A percentile compares a stretch with the other conserved stretches of the same genome.
Conservation (phyloP, 2,113 vertebrate genomes). For the Cettia cetti region DNA sequence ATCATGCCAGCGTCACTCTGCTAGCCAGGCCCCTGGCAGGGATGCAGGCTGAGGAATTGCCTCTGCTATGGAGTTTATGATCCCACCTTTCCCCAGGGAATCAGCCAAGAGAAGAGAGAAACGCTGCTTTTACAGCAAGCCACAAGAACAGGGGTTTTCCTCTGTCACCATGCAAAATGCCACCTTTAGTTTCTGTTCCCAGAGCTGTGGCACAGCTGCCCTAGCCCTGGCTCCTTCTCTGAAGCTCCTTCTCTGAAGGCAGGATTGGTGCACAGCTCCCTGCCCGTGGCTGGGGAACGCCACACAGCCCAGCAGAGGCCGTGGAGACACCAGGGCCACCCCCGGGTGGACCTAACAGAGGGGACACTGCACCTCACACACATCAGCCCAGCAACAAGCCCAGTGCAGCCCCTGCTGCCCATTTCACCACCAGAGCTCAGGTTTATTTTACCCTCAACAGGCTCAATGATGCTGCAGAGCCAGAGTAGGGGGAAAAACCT, state of each 20-base stretch:
- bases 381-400: background rate
- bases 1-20: accelerated
- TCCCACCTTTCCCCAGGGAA: background rate
- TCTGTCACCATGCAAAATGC: background rate
- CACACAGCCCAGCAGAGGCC: background rate
- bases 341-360: background rate
- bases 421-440: background rate
- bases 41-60: background rate
- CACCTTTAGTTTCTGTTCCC: background rate
- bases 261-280: background rate
- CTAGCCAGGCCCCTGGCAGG: background rate
- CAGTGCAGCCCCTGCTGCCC: background rate
- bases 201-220: background rate
- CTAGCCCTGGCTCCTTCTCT: background rate
- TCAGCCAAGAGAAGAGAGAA: background rate
- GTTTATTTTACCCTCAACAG: background rate
- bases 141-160: background rate
- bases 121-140: background rate
- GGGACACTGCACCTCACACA: background rate
- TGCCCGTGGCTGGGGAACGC: background rate
- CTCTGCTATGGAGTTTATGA: background rate
- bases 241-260: background rate
- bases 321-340: background rate
- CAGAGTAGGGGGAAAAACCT: background rate
- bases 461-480: background rate